Evolutionary conservation across 2,888 invertebrate genomes (phyloP).

Genomic region (Antitype chi): DNA sequence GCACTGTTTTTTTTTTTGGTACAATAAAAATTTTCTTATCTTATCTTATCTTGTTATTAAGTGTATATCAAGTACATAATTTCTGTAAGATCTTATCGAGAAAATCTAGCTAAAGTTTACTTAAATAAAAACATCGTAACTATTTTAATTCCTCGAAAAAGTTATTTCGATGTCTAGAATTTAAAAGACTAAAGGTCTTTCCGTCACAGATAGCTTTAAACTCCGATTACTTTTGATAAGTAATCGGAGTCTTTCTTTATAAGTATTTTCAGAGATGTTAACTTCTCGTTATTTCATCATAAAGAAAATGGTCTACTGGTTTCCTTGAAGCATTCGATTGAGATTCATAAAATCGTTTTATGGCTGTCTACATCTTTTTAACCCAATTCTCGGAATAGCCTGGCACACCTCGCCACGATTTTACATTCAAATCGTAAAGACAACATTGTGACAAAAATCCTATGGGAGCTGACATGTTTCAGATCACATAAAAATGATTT

Average conservation of each 20-base stretch:
- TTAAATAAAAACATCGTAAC: neutral
- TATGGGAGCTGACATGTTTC: slow-evolving; percentile 78
- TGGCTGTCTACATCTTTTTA: slow-evolving; percentile 43
- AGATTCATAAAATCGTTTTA: slow-evolving; percentile 57
- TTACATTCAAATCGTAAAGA: slow-evolving; percentile 77
- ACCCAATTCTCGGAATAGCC: slow-evolving; percentile 59
- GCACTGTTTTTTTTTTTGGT: too few species aligned
- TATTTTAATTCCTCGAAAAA: neutral
- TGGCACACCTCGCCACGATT: slow-evolving; percentile 69
- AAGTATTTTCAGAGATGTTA: neutral
- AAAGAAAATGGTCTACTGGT: slow-evolving; percentile 5
- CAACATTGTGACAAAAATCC: slow-evolving; percentile 85
- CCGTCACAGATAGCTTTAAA: neutral
- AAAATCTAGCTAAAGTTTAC: neutral
- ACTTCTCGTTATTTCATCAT: neutral
- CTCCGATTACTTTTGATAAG: neutral
- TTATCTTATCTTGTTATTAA: too few species aligned
- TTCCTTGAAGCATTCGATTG: slow-evolving; percentile 36
- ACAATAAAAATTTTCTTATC: too few species aligned
- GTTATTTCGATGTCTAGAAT: neutral
- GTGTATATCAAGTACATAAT: too few species aligned
- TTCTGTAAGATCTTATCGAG: too few species aligned
- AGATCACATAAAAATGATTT: slow-evolving; percentile 87
- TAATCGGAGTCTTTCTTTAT: neutral
- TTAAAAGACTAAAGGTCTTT: neutral